Percentiles rank a stretch among this genome's conserved stretches.
These are phyloP conservation scores for Pangasius larnaudii DNA, from an alignment of 2,797 vertebrate species.

Conservation along the genomic window DNA sequence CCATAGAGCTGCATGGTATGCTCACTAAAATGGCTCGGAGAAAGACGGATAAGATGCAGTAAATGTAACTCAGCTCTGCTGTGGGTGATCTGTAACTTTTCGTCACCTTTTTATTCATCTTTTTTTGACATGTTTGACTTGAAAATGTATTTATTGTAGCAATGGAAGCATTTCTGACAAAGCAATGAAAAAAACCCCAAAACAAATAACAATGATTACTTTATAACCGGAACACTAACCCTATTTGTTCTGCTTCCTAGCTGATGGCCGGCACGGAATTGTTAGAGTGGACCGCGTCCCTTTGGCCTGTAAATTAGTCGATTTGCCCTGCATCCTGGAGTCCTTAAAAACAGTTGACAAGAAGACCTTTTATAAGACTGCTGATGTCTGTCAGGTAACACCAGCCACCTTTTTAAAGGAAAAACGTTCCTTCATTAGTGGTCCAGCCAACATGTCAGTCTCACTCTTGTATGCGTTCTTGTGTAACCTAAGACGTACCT, in stretches of 20 bases:
- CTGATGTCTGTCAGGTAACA: conserved; percentile 93
- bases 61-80: background rate
- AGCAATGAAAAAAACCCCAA: background rate
- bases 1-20: conserved; percentile 90
- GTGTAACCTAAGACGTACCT: background rate
- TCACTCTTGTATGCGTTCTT: background rate
- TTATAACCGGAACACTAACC: background rate
- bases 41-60: background rate
- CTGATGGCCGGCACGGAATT: conserved; percentile 87
- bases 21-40: background rate
- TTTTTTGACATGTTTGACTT: background rate
- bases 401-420: background rate
- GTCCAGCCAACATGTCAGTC: background rate
- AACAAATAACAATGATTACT: background rate
- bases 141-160: background rate
- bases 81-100: background rate
- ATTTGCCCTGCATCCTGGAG: conserved; percentile 90
- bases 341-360: conserved; percentile 95
- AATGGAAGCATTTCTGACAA: background rate
- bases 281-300: conserved; percentile 90
- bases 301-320: conserved; percentile 90
- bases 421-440: background rate
- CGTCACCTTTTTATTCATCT: background rate
- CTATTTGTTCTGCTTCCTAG: conserved; percentile 65
- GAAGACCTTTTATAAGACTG: conserved; percentile 95